Evolutionary conservation across 1,140 invertebrate genomes (phyloP), one percentile per base, ranked within the genome.

Genomic region (Apocrypta bakeri): DNA sequence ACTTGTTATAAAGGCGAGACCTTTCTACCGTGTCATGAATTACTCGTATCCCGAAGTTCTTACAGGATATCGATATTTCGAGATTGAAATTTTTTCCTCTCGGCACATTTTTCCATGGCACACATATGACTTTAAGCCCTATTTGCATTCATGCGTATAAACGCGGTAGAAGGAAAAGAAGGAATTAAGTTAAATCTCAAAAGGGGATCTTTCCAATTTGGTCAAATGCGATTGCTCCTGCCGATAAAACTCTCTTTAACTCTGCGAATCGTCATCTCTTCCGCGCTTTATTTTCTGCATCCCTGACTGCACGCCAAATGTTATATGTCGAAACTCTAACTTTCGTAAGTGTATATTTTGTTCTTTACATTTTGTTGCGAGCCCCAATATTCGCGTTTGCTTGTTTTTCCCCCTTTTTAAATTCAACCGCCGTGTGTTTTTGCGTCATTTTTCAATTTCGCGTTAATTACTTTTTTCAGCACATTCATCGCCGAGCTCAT

Each of bases 151-250:
- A 68, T 68, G 24, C 11, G 48, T 17, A 7, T 56, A 56, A 71
- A 21, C n/a, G n/a, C n/a, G n/a, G 29, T 25, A 1, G 31, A 63
- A 8, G 40, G n/a, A 17, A 64, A 14, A 21, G 33, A 63, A 14
- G 7, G 37, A 69, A 33, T 74, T 31, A 61, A 29, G 21, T 68
- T 0, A 76, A 37, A 82, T 82, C 56, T 64, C 33, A n/a, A 76
- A 81, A 75, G 61, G 40, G 33, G 37, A 75, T 81, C 61, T 81
- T 81, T 81, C 63, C 61, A 75, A 74, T 75, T 81, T 75, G 61
- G 69, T 48, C 42, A 73, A 75, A 75, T 81, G 61, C n/a, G 79
- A 81, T 68, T 68, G 12, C 12, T 21, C 40, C 31, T 48, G 0
- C 37, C 27, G 71, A 73, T 69, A 79, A 17, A 73, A 63, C 2